Evolutionary conservation across 2,113 vertebrate species (phyloP).

Genomic region (Smithornis capensis): DNA sequence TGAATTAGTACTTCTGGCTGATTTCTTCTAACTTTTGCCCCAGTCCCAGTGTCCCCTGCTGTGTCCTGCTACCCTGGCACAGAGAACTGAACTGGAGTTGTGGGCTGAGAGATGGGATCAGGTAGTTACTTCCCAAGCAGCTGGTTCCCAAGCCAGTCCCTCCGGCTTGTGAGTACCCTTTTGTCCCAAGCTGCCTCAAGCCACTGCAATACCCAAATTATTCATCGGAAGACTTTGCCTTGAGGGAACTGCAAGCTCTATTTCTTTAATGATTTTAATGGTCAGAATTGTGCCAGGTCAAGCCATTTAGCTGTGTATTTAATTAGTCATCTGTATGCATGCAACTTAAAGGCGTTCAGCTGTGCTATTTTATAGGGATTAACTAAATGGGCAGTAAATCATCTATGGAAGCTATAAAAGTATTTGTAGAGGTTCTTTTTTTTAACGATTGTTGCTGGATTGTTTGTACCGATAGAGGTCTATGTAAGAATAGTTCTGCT

Average conservation of each 20-base stretch:
- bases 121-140: background rate
- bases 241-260: slow-evolving; percentile 63
- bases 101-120: background rate
- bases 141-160: background rate
- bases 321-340: slow-evolving; percentile 81
- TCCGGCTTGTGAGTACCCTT: background rate
- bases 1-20: slow-evolving; percentile 6
- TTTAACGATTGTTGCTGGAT: slow-evolving; percentile 36
- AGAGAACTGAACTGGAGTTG: background rate
- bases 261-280: slow-evolving; percentile 73
- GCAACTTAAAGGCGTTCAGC: slow-evolving; percentile 78
- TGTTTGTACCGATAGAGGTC: slow-evolving; percentile 63
- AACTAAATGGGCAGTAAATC: slow-evolving; percentile 75
- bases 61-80: background rate
- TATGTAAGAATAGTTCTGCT: slow-evolving; percentile 34
- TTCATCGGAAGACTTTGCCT: slow-evolving; percentile 64
- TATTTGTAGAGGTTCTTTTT: slow-evolving; percentile 66
- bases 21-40: background rate
- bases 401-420: slow-evolving; percentile 68
- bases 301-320: slow-evolving; percentile 76
- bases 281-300: slow-evolving; percentile 75
- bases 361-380: slow-evolving; percentile 78
- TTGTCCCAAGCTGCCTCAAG: background rate
- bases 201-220: slow-evolving; percentile 2
- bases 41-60: background rate